These are phyloP conservation scores for Euzophera pinguis DNA, from an alignment of 2,888 invertebrate genomes.

Conservation along the genomic window DNA sequence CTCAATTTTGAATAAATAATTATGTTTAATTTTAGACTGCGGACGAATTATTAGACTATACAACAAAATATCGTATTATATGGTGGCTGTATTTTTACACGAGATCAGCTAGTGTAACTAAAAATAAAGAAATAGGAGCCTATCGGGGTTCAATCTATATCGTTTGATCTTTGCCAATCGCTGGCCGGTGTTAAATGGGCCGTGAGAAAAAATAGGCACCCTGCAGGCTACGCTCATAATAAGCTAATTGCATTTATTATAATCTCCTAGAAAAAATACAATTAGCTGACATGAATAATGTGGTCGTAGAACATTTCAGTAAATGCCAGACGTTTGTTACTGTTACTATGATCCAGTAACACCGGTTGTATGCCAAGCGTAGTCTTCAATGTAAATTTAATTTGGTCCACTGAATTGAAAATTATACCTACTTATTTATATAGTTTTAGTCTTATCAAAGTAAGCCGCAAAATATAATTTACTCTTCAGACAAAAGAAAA, in stretches of 20 bases:
- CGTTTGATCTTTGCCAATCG: constrained; percentile 49
- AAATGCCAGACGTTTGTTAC: constrained; percentile 43
- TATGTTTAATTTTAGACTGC: no score
- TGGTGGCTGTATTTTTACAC: not conserved
- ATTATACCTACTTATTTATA: no score
- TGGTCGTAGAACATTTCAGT: constrained; percentile 32
- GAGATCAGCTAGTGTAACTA: constrained; percentile 1
- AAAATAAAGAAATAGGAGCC: constrained; percentile 22
- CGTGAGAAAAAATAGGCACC: constrained; percentile 29
- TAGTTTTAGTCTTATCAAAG: no score
- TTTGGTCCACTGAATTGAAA: no score
- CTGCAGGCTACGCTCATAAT: constrained; percentile 31
- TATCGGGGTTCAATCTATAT: constrained; percentile 42
- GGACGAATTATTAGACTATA: no score
- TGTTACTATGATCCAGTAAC: constrained; percentile 20
- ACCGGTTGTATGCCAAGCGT: constrained; percentile 20
- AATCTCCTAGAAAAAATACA: constrained; percentile 36
- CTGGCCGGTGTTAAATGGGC: constrained; percentile 37
- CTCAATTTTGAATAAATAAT: no score
- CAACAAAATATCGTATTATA: no score
- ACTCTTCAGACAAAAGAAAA: no score
- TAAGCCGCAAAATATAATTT: no score
- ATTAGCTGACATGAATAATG: constrained; percentile 38
- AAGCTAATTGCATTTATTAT: constrained; percentile 51
- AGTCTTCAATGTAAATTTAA: not conserved